Percentiles rank a stretch among this genome's conserved stretches.
Evolutionary conservation across 2,888 invertebrate genomes (phyloP).

Genomic region (Calliphora vomitoria): DNA sequence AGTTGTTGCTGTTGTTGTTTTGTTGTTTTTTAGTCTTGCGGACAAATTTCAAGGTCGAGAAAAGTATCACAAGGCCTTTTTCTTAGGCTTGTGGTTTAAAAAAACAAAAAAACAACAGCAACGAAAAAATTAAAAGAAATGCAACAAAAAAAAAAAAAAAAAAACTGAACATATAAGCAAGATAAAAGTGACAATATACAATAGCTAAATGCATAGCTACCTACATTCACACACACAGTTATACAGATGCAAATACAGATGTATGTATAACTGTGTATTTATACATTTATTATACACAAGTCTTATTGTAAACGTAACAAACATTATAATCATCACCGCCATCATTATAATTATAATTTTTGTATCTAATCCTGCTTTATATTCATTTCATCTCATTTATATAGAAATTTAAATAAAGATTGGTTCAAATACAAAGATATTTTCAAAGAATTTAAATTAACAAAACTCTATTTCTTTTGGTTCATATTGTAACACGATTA

Average conservation of each 20-base stretch:
- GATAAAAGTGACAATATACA: conserved; percentile 50
- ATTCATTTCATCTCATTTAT: not conserved
- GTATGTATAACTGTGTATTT: conserved; percentile 3
- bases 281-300: conserved; percentile 31
- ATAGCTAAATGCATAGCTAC: not conserved
- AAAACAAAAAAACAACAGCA: not conserved
- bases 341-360: conserved; percentile 45
- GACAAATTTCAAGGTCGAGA: conserved; percentile 71
- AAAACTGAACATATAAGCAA: conserved; percentile 20
- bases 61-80: conserved; percentile 71
- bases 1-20: not conserved
- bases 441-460: no score
- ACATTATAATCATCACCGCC: conserved; percentile 7
- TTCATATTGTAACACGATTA: no score
- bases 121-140: not conserved
- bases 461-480: no score
- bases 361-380: conserved; percentile 1
- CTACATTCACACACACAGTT: not conserved
- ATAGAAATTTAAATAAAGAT: conserved; percentile 5
- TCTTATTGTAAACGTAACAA: conserved; percentile 25
- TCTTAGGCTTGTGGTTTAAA: conserved; percentile 47
- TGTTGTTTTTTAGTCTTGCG: conserved; percentile 57
- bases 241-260: not conserved
- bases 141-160: not conserved
- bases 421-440: no score